phyloP scores from a whole-genome alignment of 2,797 vertebrate species.

The Tarsius wallacei region DNA sequence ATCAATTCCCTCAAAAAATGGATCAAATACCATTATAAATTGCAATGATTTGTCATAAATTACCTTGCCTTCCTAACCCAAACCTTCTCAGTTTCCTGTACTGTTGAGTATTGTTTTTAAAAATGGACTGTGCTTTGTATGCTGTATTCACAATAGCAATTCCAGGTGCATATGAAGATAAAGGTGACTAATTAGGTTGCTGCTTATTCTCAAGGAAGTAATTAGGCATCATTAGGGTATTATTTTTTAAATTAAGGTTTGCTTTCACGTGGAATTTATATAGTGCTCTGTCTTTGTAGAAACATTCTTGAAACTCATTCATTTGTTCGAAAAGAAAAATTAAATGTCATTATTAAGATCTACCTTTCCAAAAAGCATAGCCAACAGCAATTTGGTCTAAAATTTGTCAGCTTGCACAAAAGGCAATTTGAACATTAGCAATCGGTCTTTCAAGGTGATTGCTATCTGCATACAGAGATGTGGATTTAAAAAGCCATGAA shows the following conservation, averaged over 20 bases:
- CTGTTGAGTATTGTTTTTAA: conserved; percentile 71
- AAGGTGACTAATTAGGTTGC: conserved; percentile 84
- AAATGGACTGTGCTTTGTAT: conserved; percentile 70
- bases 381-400: conserved; percentile 73
- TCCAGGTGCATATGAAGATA: conserved; percentile 86
- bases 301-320: conserved; percentile 79
- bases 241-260: conserved; percentile 84
- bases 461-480: conserved; percentile 65
- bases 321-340: conserved; percentile 81
- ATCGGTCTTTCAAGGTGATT: conserved; percentile 78
- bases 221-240: conserved; percentile 84
- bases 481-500: conserved; percentile 24
- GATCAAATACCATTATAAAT: conserved; percentile 70
- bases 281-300: conserved; percentile 80
- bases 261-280: conserved; percentile 85
- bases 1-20: conserved; percentile 68
- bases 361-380: conserved; percentile 71
- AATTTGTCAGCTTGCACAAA: conserved; percentile 82
- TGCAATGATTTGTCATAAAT: conserved; percentile 78
- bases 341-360: conserved; percentile 81
- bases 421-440: conserved; percentile 62
- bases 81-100: conserved; percentile 54
- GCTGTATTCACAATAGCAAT: conserved; percentile 78
- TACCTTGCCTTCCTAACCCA: background rate
- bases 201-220: conserved; percentile 85